These are phyloP conservation scores for Hoplostethus atlanticus DNA, from an alignment of 2,797 vertebrate species.

Conservation along the genomic window DNA sequence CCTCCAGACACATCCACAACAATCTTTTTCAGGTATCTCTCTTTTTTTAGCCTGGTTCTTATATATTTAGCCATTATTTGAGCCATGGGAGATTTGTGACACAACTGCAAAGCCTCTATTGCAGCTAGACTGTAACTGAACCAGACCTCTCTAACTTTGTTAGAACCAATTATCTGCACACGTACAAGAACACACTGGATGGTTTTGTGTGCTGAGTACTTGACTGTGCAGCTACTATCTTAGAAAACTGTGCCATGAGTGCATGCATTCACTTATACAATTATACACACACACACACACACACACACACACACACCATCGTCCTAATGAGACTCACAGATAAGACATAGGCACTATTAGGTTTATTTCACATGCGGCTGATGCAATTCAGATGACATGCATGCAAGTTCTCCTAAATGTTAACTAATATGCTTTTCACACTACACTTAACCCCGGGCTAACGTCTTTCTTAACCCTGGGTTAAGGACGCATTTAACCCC, in stretches of 20 bases:
- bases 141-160: conserved; percentile 21
- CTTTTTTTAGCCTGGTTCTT: too few relatives aligned
- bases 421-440: too few relatives aligned
- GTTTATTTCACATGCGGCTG: too few relatives aligned
- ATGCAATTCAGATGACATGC: conserved; percentile 42
- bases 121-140: conserved; percentile 24
- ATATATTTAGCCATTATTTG: too few relatives aligned
- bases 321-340: neutral
- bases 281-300: conserved; percentile 32
- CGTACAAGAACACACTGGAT: conserved; percentile 20
- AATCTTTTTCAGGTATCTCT: too few relatives aligned
- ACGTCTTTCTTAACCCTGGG: too few relatives aligned
- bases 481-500: too few relatives aligned
- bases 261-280: conserved; percentile 24
- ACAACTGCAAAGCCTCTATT: neutral
- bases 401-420: neutral
- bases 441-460: too few relatives aligned
- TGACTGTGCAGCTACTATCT: conserved; percentile 14
- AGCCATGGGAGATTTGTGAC: too few relatives aligned
- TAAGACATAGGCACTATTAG: neutral
- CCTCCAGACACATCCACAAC: too few relatives aligned
- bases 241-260: conserved; percentile 1
- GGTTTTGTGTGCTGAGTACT: conserved; percentile 2
- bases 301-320: conserved; percentile 15
- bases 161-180: conserved; percentile 41